Evolutionary conservation across 2,113 vertebrate species (phyloP).

Genomic region (Falco punctatus): DNA sequence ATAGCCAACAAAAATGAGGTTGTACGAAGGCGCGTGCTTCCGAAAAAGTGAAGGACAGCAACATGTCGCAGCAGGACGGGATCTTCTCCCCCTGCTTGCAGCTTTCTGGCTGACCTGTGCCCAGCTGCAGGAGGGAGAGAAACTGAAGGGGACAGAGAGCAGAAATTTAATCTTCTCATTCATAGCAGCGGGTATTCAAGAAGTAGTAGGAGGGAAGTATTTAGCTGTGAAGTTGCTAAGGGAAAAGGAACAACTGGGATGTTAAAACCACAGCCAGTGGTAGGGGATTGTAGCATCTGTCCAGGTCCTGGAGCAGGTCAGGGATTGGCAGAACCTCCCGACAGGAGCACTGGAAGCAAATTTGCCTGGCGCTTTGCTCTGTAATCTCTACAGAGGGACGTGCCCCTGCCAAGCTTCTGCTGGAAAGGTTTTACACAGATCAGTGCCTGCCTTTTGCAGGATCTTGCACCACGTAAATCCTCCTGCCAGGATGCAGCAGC

Average conservation of each 20-base stretch:
- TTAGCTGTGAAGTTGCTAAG: not conserved
- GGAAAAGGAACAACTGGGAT: not conserved
- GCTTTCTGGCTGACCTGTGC: not conserved
- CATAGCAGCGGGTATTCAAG: not conserved
- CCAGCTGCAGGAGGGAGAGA: not conserved
- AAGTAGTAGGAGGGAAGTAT: not conserved
- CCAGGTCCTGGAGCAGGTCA: not conserved
- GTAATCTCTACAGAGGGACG: accelerated
- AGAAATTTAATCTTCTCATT: not conserved
- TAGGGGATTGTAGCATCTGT: not conserved
- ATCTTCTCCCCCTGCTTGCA: not conserved
- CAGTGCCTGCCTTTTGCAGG: not conserved
- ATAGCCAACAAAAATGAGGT: not conserved
- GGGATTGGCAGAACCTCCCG: not conserved
- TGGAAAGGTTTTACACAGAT: not conserved
- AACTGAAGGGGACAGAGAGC: not conserved
- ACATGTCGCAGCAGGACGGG: not conserved
- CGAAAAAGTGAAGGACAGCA: not conserved
- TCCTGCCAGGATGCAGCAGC: not conserved
- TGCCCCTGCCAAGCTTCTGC: not conserved
- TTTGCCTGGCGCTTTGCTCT: not conserved
- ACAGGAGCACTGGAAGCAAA: not conserved
- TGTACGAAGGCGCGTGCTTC: not conserved
- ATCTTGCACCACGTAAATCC: accelerated
- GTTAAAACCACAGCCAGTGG: not conserved